Evolutionary conservation across 2,888 invertebrate genomes (phyloP), one percentile per base, ranked within the genome.

Genomic region (Morpho deidamia): DNA sequence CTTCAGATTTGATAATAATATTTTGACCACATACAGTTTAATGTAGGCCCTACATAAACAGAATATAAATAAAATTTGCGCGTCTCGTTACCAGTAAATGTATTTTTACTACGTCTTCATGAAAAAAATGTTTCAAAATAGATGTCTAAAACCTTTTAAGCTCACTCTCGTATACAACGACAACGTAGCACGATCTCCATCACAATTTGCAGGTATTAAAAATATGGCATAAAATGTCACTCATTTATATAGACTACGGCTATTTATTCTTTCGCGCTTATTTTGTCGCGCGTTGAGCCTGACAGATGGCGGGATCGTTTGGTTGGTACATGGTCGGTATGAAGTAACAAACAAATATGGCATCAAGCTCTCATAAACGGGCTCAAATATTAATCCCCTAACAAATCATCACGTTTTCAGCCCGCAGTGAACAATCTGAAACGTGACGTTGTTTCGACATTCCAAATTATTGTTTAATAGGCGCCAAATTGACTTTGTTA

Each of bases 291-390:
- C 68, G 80, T 82, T 83, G 81, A 84, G 84, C 86, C 72, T 85
- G 85, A 86, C 80, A 78, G 83, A 86, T 84, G 81, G 77, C 73
- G 72, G 69, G 71, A 69, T 69, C 70, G 76, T 73, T 74, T 72
- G 74, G 75, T 76, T 69, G 71, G 75, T 64, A 57, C 54, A 72
- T 73, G 74, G 75, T 76, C 69, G 71, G 75, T 64, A 57, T 54
- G 72, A 68, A 78, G 76, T 73, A 77, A 78, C 81, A 83, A 83
- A 84, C 84, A 86, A 84, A 86, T 84, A 85, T 78, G 81, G 76
- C 72, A 78, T 81, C 83, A 81, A 76, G 78, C 77, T 76, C 77
- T 78, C 80, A 83, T 85, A 83, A 84, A 80, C 79, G 82, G 71
- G 81, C 83, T 81, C 77, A 82, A 83, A 82, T 76, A 78, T 83